These are phyloP conservation scores for Lynx canadensis DNA, from an alignment of 2,113 vertebrate genomes.

Conservation along the genomic window DNA sequence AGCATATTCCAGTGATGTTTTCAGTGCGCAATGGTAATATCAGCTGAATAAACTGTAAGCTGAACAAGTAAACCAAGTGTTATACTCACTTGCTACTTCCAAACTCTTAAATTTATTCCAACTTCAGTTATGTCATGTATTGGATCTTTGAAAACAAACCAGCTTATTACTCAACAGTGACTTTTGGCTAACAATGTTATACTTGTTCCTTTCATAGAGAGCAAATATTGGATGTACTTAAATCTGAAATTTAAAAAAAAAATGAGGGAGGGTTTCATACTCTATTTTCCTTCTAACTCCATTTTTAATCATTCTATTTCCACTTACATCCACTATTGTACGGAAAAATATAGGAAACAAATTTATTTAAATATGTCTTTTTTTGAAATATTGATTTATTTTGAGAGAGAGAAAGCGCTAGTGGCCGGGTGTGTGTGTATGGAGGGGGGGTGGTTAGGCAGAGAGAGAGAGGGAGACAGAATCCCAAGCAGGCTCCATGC, in stretches of 20 bases:
- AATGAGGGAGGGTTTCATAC: neutral
- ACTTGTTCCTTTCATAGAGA: neutral
- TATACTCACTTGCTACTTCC: neutral
- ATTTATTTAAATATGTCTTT: neutral
- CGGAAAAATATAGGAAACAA: neutral
- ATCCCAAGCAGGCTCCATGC: too few relatives aligned
- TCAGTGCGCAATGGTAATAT: neutral
- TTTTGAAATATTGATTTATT: neutral
- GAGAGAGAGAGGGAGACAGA: too few relatives aligned
- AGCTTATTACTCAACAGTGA: neutral
- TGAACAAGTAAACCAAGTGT: neutral
- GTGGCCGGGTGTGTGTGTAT: too few relatives aligned
- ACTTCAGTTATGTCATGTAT: neutral
- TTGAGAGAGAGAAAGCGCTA: too few relatives aligned
- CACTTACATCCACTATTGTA: neutral
- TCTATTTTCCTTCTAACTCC: neutral
- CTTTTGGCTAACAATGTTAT: slow-evolving; percentile 18
- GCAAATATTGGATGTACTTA: slow-evolving; percentile 10
- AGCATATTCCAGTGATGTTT: neutral
- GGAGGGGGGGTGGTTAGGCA: too few relatives aligned
- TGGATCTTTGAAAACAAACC: slow-evolving; percentile 27
- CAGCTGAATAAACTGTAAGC: neutral
- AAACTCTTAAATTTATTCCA: neutral
- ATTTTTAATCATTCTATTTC: neutral
- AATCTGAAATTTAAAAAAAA: neutral